Evolutionary conservation across 2,113 vertebrate genomes (phyloP).

Genomic region (Vulpes ferrilata): DNA sequence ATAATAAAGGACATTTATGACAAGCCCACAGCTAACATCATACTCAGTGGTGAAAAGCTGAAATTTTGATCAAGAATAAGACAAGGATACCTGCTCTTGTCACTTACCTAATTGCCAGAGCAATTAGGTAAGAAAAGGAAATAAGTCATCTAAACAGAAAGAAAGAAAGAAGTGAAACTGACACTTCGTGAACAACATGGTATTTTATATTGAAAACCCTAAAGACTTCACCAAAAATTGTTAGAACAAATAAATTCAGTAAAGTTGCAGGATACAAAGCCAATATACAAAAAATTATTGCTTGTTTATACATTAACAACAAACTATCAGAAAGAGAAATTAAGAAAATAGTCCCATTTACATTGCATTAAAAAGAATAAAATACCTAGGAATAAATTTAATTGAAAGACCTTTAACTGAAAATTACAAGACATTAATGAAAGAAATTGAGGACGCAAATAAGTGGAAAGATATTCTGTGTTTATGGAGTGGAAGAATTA

Average conservation of each 20-base stretch:
- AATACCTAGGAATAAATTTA: neutral
- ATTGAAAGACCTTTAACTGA: neutral
- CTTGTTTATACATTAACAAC: neutral
- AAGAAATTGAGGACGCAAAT: neutral
- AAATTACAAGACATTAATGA: neutral
- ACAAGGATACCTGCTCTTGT: neutral
- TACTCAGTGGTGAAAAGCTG: neutral
- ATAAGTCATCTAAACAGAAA: neutral
- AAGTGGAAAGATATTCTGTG: neutral
- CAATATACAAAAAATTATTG: neutral
- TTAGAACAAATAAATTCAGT: neutral
- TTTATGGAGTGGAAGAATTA: neutral
- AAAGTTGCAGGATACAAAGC: neutral
- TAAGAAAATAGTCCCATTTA: neutral
- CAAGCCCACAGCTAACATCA: neutral
- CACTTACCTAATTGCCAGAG: neutral
- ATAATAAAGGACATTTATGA: neutral
- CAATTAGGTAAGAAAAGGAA: neutral
- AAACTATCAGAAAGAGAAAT: neutral
- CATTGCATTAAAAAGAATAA: neutral
- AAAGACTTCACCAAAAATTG: neutral
- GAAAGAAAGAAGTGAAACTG: neutral
- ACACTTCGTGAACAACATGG: neutral
- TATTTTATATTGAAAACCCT: neutral
- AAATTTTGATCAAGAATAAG: neutral